Conservation (phyloP, 2,888 invertebrate genomes). For the Plagiodera versicolora region DNA sequence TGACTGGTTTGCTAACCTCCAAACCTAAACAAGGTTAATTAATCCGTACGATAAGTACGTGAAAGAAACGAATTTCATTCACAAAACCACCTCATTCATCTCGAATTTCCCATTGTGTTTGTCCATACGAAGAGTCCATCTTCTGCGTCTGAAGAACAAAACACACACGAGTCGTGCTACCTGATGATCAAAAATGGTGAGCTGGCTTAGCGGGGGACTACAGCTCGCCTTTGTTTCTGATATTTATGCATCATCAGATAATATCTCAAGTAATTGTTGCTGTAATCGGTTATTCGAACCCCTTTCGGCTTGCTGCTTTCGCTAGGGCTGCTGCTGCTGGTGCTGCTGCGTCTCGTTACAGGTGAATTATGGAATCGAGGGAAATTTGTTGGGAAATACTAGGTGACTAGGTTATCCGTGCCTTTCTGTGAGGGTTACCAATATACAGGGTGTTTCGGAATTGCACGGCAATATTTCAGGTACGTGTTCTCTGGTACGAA, state of each 20-base stretch:
- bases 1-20: too few relatives aligned
- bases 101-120: conserved; percentile 13
- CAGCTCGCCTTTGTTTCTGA: conserved; percentile 44
- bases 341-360: neutral
- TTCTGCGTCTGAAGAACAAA: conserved; percentile 13
- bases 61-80: conserved; percentile 9
- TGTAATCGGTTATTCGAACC: conserved; percentile 48
- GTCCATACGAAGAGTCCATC: conserved; percentile 15
- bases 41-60: too few relatives aligned
- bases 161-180: conserved; percentile 23
- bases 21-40: too few relatives aligned
- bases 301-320: conserved; percentile 22
- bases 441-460: too few relatives aligned
- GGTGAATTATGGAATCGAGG: conserved; percentile 1
- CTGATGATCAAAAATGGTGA: conserved; percentile 30
- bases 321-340: conserved; percentile 3
- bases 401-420: too few relatives aligned
- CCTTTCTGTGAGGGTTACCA: neutral
- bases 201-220: conserved; percentile 32
- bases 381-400: neutral
- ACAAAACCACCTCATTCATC: conserved; percentile 4
- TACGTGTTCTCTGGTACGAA: too few relatives aligned
- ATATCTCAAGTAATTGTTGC: conserved; percentile 52
- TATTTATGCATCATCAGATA: conserved; percentile 53
- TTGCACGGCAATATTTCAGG: too few relatives aligned